Evolutionary conservation across 1,140 invertebrate genomes (phyloP), one percentile per base, ranked within the genome.

Genomic region (Aricia agestis): DNA sequence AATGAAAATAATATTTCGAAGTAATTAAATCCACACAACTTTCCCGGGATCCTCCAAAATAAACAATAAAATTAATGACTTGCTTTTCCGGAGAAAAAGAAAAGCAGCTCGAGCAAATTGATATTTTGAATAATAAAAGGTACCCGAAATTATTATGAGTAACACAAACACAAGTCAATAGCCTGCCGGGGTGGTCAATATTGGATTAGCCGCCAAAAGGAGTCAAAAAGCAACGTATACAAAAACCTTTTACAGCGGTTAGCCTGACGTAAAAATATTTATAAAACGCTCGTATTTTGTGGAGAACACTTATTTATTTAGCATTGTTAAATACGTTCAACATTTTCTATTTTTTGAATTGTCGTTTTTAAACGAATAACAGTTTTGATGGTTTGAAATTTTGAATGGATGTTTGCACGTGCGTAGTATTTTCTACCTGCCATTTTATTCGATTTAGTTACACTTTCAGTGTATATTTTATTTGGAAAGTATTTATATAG

Each of bases 41-140:
- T 52, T 52, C 6, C 11, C 11, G 45, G 68, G 65, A 73, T 76
- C 18, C 63, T 65, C 25, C 76, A 80, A 77, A 79, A 77, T 79
- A 81, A 81, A 82, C 83, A 82, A 82, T 80, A 80, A 82, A 85
- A 79, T 84, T 81, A 82, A 82, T 83, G 76, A 73, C 57, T 74
- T 73, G 74, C 66, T 72, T 73, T 75, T 75, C 70, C 67, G 70
- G 66, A 25, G 70, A 73, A 79, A 82, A 87, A 83, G 85, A 90
- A 52, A 89, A 85, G 80, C 79, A 82, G 82, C 79, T 86, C 69
- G 76, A 81, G 82, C 78, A 88, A 91, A 90, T 90, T 89, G 85
- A 89, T 90, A 89, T 90, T 90, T 86, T 91, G 87, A 89, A 91
- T 91, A 91, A 91, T 91, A 90, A 90, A 91, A 90, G 86, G 84